phyloP scores from a whole-genome alignment of 2,113 vertebrate genomes.

The Australoheros scitulus region DNA sequence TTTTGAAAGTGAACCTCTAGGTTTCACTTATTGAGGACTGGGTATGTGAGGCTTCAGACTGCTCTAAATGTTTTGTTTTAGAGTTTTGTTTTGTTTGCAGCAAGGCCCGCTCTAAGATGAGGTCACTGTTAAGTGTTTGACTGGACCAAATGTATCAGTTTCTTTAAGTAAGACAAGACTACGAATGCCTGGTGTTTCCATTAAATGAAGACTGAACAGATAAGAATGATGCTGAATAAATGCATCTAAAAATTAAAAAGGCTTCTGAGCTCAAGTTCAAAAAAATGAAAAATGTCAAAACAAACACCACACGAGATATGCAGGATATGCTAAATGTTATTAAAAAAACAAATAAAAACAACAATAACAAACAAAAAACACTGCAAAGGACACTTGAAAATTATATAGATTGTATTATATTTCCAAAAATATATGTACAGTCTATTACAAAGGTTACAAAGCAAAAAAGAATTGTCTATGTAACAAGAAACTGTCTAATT shows the following conservation, averaged over 20 bases:
- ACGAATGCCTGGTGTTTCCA: background rate
- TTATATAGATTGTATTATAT: slow-evolving; percentile 93
- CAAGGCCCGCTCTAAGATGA: background rate
- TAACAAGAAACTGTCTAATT: slow-evolving; percentile 85
- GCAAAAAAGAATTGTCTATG: slow-evolving; percentile 93
- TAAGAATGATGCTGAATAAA: background rate
- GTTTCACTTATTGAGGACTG: too few relatives aligned
- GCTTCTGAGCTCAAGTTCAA: too few relatives aligned
- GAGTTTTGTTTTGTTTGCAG: background rate
- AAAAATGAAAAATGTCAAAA: background rate
- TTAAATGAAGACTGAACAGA: background rate
- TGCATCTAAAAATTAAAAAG: background rate
- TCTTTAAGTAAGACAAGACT: background rate
- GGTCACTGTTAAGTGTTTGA: background rate
- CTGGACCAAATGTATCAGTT: too few relatives aligned
- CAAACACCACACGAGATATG: background rate
- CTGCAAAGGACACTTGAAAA: slow-evolving; percentile 38
- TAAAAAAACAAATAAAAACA: slow-evolving; percentile 8
- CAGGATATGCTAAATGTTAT: background rate
- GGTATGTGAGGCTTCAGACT: too few relatives aligned
- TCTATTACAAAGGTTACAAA: slow-evolving; percentile 99
- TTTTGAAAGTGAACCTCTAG: too few relatives aligned
- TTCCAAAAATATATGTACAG: slow-evolving; percentile 99
- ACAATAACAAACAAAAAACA: slow-evolving; percentile 19
- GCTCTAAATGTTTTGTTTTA: background rate